These are phyloP conservation scores for Chaetogeoica ovagalla DNA, from an alignment of 2,888 invertebrate genomes.

Conservation along the genomic window DNA sequence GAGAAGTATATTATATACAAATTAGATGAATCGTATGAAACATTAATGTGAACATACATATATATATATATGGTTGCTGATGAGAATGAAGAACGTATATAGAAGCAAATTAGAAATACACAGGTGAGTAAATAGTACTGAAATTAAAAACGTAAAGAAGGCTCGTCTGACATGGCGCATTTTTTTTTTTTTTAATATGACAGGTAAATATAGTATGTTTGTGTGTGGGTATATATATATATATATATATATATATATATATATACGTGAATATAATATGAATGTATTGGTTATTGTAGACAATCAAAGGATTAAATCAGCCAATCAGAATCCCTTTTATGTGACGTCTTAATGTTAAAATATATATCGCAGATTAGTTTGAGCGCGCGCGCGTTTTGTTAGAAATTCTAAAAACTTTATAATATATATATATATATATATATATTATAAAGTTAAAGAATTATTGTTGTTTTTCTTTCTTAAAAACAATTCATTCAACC, in stretches of 20 bases:
- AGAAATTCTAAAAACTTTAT: neutral
- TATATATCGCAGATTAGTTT: too few relatives aligned
- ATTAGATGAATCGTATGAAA: neutral
- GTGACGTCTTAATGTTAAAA: neutral
- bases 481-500: too few relatives aligned
- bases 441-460: neutral
- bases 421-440: neutral
- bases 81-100: slow-evolving; percentile 11
- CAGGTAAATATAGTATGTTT: neutral
- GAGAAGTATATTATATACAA: neutral
- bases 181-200: neutral
- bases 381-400: neutral
- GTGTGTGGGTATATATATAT: neutral
- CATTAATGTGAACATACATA: neutral
- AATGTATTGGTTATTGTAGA: slow-evolving; percentile 1
- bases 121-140: neutral
- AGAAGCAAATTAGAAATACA: slow-evolving; percentile 7
- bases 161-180: neutral
- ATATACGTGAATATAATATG: neutral
- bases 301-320: slow-evolving; percentile 3
- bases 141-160: neutral
- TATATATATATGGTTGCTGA: neutral
- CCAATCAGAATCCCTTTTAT: slow-evolving; percentile 45
- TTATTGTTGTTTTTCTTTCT: too few relatives aligned
- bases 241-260: too few relatives aligned